phyloP scores from a whole-genome alignment of 2,797 vertebrate genomes.

The Halcyon smyrnensis region DNA sequence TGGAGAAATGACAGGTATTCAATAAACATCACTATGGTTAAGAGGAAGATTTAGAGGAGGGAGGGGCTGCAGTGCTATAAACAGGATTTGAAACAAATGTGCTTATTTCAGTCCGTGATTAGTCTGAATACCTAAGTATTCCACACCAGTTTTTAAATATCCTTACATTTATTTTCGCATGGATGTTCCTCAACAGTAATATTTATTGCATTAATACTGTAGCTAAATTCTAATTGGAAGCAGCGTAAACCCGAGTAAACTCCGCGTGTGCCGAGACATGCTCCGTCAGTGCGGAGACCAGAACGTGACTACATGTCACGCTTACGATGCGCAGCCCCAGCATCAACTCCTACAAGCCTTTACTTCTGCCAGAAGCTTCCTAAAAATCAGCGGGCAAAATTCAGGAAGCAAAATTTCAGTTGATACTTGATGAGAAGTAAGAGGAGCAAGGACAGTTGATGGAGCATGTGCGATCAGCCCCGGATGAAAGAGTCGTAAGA shows the following conservation, averaged over 20 bases:
- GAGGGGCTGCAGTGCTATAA: constrained; percentile 56
- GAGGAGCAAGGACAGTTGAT: not conserved
- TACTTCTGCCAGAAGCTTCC: not conserved
- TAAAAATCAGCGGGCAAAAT: not conserved
- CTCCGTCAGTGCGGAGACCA: accelerated
- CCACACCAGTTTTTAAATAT: constrained; percentile 57
- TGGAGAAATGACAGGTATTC: constrained; percentile 74
- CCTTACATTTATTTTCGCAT: constrained; percentile 57
- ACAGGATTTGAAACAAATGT: constrained; percentile 63
- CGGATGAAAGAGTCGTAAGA: accelerated
- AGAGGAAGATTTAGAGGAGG: constrained; percentile 60
- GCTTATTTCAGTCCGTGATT: constrained; percentile 58
- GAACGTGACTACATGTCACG: not conserved
- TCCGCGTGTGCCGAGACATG: accelerated
- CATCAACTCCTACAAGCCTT: not conserved
- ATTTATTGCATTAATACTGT: constrained; percentile 3
- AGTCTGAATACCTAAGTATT: constrained; percentile 66
- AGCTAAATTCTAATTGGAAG: not conserved
- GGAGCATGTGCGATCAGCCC: accelerated
- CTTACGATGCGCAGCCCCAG: not conserved
- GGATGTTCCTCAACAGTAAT: constrained; percentile 21
- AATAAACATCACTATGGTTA: constrained; percentile 68
- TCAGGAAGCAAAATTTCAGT: not conserved
- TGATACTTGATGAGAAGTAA: not conserved
- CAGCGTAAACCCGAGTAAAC: not conserved